A percentile compares a stretch with the other conserved stretches of the same genome.
phyloP scores from a whole-genome alignment of 2,888 invertebrate species.

The Clivina fossor region DNA sequence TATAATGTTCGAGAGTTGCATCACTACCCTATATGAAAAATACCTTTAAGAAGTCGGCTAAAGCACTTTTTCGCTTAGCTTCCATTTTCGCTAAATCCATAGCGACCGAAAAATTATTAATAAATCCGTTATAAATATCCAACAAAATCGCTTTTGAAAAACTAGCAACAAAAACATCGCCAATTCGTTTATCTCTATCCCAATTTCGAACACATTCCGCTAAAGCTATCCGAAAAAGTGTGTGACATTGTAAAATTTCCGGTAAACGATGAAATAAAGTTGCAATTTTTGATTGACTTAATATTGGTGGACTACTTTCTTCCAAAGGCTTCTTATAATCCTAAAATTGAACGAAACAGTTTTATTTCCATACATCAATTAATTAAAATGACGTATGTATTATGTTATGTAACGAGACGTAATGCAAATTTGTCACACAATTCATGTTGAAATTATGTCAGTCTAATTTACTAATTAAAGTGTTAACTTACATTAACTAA shows the following conservation, averaged over 20 bases:
- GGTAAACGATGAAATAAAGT: conserved; percentile 87
- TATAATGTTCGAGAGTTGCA: too few relatives aligned
- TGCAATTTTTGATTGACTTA: conserved; percentile 81
- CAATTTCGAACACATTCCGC: conserved; percentile 88
- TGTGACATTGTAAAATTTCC: conserved; percentile 92
- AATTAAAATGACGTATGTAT: too few relatives aligned
- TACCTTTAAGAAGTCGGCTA: conserved; percentile 88
- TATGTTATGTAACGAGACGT: too few relatives aligned
- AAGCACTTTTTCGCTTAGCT: conserved; percentile 85
- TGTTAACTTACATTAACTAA: conserved; percentile 79
- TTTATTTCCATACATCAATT: too few relatives aligned
- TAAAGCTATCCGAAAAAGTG: conserved; percentile 89
- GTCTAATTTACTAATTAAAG: too few relatives aligned
- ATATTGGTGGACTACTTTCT: conserved; percentile 82
- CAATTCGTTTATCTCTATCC: conserved; percentile 92
- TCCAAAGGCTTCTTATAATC: conserved; percentile 92
- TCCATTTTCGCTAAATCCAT: conserved; percentile 95
- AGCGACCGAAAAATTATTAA: conserved; percentile 94
- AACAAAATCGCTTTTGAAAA: conserved; percentile 93
- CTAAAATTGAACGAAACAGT: too few relatives aligned
- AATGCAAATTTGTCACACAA: too few relatives aligned
- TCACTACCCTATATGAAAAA: too few relatives aligned
- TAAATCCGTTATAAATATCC: conserved; percentile 93
- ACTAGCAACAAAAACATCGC: conserved; percentile 90
- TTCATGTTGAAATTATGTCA: too few relatives aligned